Base-by-base conservation (phyloP, 2,888 invertebrate genomes). In the Eupithecia abbreviata region DNA sequence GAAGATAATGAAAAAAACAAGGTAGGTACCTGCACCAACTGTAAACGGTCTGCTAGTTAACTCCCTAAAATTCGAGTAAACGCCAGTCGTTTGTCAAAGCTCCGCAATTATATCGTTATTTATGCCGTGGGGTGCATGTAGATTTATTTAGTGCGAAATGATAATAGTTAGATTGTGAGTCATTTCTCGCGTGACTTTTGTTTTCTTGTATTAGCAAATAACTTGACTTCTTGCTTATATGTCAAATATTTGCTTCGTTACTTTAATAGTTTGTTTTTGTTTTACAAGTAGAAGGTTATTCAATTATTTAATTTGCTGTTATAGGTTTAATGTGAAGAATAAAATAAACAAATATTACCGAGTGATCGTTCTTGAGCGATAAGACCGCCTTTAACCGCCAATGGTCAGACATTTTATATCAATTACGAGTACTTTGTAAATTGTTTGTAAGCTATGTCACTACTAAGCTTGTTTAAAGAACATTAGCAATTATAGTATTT, bases 61-160 rank as follows among this genome's bases (percentile, higher is more conserved):
- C 82, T 81, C 81, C 81, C 81, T 80, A 81, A 82, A 82, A 81
- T 76, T 82, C 82, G 81, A 79, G 81, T 80, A 81, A 80, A 89
- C 88, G 89, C 87, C 87, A 87, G 89, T 88, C 91, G 88, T 93
- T 91, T 90, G 90, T 93, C 93, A 93, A 91, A 86, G 87, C 89
- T 87, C 86, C 88, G 91, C 92, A 93, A 93, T 93, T 93, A 92
- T 90, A 88, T 86, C 81, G 91, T 92, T 92, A 93, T 93, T 93
- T 93, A 93, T 92, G 91, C 87, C 87, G 84, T 84, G 84, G 88
- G 88, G 88, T 84, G 87, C 87, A 88, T 85, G 85, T 84, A 86
- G 86, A 92, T 91, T 90, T 90, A 90, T 90, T 83, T 78, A 78
- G 80, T 78, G 75, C 75, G 76, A 79, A 73, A 77, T 72, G 75